Evolutionary conservation across 2,888 invertebrate genomes (phyloP).

Genomic region (Phanerotoma sp.): DNA sequence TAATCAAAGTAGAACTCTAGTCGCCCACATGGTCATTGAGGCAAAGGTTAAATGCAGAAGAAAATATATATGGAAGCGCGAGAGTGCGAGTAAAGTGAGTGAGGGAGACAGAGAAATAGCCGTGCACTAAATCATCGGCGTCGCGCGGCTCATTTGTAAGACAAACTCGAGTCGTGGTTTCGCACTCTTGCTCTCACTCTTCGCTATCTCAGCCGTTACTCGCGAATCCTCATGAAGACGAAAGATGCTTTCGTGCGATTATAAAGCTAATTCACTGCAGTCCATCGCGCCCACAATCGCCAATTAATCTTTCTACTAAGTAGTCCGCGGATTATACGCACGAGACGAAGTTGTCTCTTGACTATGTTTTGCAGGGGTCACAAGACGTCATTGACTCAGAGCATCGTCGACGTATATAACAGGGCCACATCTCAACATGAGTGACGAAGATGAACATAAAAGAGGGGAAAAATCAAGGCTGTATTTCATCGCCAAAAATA

Average conservation of each 20-base stretch:
- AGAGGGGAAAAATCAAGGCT: constrained; percentile 18
- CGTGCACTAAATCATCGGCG: constrained; percentile 53
- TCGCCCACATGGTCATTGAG: constrained; percentile 41
- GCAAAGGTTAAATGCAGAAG: constrained; percentile 44
- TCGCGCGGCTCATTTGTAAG: constrained; percentile 56
- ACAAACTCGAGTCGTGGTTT: constrained; percentile 43
- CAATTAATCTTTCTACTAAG: constrained; percentile 53
- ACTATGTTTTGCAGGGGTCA: neutral
- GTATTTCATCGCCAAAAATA: constrained; percentile 52
- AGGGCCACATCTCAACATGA: constrained; percentile 27
- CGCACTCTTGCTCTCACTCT: constrained; percentile 27
- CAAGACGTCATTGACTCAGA: neutral
- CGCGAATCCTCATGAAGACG: neutral
- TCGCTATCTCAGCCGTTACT: constrained; percentile 18
- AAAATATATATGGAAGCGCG: neutral
- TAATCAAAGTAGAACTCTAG: constrained; percentile 32
- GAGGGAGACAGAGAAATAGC: constrained; percentile 30
- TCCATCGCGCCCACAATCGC: constrained; percentile 51
- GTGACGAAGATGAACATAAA: constrained; percentile 13
- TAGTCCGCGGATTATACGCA: constrained; percentile 48
- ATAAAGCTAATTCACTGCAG: constrained; percentile 35
- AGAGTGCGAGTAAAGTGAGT: constrained; percentile 25
- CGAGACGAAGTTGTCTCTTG: constrained; percentile 5
- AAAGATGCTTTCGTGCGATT: constrained; percentile 19
- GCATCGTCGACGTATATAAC: neutral